Percentiles rank a stretch among this genome's conserved stretches.
Evolutionary conservation across 2,797 vertebrate species (phyloP).

Genomic region (Bovichtus variegatus): DNA sequence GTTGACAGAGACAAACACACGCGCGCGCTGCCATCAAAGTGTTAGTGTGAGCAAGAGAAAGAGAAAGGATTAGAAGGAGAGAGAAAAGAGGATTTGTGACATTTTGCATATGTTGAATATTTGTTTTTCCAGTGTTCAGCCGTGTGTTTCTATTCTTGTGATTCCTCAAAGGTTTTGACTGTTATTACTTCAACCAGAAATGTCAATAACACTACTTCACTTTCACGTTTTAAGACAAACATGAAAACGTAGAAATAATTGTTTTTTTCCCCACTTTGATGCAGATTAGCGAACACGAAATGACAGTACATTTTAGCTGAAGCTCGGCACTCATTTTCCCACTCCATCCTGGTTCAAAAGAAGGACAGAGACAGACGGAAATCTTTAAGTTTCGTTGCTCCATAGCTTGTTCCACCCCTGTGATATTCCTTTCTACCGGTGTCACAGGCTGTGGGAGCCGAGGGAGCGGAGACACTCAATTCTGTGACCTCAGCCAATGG

Average conservation of each 20-base stretch:
- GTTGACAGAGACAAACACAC: conserved; percentile 45
- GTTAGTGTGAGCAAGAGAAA: conserved; percentile 9
- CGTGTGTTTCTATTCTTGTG: not conserved
- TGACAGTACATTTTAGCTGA: not conserved
- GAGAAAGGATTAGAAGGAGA: not conserved
- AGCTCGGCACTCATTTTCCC: conserved; percentile 5
- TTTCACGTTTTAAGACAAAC: conserved; percentile 9
- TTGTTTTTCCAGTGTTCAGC: not conserved
- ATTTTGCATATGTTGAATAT: conserved; percentile 42
- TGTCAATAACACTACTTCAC: conserved; percentile 8
- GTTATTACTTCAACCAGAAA: conserved; percentile 12
- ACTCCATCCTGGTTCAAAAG: conserved; percentile 3
- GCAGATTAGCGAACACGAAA: conserved; percentile 10
- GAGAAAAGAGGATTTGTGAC: conserved; percentile 31
- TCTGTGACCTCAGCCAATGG: conserved; percentile 50
- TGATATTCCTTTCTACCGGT: too few species aligned
- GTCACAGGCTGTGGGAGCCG: conserved; percentile 36
- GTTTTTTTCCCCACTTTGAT: not conserved
- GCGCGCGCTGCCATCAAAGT: conserved; percentile 44
- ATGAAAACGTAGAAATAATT: not conserved
- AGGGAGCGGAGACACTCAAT: conserved; percentile 30
- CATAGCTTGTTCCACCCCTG: too few species aligned
- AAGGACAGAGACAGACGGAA: not conserved
- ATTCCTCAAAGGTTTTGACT: conserved; percentile 2
- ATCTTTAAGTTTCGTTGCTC: too few species aligned